A percentile compares a stretch with the other conserved stretches of the same genome.
Conservation (phyloP, 2,797 vertebrate species). For the Cirrhinus mrigala region DNA sequence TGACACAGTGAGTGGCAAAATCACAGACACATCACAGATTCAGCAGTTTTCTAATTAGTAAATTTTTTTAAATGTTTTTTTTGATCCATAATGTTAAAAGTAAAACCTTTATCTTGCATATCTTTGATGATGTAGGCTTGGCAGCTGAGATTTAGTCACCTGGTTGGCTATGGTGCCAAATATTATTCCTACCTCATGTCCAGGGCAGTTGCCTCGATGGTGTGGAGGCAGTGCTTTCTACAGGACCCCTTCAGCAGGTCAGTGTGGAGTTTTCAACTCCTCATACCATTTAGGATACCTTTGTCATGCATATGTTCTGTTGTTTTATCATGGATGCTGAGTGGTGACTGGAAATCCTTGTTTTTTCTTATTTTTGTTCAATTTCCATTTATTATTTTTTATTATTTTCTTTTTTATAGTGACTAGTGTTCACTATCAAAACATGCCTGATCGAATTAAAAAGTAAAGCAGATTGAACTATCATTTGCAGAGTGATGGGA, state of each 20-base stretch:
- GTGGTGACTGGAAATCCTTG: neutral
- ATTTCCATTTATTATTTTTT: neutral
- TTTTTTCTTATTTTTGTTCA: neutral
- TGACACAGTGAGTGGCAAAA: constrained; percentile 82
- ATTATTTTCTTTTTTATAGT: neutral
- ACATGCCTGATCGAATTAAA: neutral
- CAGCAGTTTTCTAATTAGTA: neutral
- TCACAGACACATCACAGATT: neutral
- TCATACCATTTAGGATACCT: neutral
- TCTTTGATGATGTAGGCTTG: constrained; percentile 83
- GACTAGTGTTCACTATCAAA: neutral
- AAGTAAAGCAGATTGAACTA: neutral
- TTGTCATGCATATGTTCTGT: neutral
- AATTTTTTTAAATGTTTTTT: fast-evolving
- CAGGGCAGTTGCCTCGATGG: constrained; percentile 95
- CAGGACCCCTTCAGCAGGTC: constrained; percentile 95
- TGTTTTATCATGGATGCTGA: neutral
- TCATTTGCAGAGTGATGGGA: constrained; percentile 85
- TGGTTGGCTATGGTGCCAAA: constrained; percentile 95
- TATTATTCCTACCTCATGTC: constrained; percentile 99
- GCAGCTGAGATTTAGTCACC: constrained; percentile 97
- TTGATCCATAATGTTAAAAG: neutral
- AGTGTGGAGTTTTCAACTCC: neutral
- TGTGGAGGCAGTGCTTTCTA: constrained; percentile 96
- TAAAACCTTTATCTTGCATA: too few relatives aligned